Evolutionary conservation across 2,888 invertebrate genomes (phyloP).

Genomic region (Ischnura elegans): DNA sequence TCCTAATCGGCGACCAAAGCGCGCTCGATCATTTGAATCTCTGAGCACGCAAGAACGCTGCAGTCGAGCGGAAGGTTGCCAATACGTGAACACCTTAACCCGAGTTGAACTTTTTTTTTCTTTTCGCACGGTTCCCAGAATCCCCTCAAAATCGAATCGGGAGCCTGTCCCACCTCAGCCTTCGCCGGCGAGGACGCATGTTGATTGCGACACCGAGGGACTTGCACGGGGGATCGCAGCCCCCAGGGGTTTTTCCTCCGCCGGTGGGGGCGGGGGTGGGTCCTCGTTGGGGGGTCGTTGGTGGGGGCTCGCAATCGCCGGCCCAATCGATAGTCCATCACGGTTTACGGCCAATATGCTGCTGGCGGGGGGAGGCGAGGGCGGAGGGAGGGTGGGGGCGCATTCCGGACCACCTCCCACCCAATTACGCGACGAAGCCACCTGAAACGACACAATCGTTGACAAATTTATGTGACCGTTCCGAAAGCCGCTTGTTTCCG

Average conservation of each 20-base stretch:
- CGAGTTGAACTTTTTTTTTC: no score
- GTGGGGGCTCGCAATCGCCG: background rate
- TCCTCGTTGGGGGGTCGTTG: no score
- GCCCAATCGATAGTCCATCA: conserved; percentile 58
- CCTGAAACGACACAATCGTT: conserved; percentile 61
- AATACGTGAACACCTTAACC: no score
- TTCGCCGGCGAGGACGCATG: background rate
- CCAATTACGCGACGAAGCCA: conserved; percentile 60
- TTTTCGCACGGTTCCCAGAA: no score
- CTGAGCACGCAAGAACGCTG: no score
- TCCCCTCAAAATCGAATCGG: no score
- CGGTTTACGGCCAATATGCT: conserved; percentile 63
- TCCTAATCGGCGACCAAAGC: no score
- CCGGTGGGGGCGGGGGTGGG: background rate
- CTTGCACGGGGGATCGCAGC: background rate
- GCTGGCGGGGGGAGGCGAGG: background rate
- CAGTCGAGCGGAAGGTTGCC: no score
- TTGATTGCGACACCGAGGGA: background rate
- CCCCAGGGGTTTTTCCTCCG: background rate
- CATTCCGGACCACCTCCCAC: background rate
- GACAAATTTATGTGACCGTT: conserved; percentile 66
- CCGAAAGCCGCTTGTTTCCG: conserved; percentile 50
- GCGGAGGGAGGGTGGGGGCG: conserved; percentile 8
- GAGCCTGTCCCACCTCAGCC: background rate
- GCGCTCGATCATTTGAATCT: no score